Percentiles rank a stretch among this genome's conserved stretches.
These are phyloP conservation scores for Pachymerium ferrugineum DNA, from an alignment of 2,888 invertebrate genomes.

Conservation along the genomic window DNA sequence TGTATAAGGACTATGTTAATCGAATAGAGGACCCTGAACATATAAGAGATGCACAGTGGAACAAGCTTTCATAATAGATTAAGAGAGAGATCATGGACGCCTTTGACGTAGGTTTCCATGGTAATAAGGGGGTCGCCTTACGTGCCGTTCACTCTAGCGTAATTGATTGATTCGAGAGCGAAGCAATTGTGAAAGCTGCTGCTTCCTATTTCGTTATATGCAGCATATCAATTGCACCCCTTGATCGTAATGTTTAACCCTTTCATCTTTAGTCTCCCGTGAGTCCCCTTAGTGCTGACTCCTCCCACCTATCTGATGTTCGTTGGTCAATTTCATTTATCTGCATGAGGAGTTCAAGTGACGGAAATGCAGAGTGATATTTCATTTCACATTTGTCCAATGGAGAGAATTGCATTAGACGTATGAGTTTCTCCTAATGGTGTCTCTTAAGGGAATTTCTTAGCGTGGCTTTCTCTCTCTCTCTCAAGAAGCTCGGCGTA, in stretches of 20 bases:
- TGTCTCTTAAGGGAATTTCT: not conserved
- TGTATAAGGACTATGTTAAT: conserved; percentile 27
- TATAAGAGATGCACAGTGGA: conserved; percentile 15
- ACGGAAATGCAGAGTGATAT: not conserved
- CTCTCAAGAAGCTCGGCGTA: no score
- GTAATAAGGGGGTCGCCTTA: conserved; percentile 15
- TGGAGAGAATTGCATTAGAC: not conserved
- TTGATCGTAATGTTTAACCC: not conserved
- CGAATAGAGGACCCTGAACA: conserved; percentile 17
- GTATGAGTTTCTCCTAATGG: not conserved
- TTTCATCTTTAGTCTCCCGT: not conserved
- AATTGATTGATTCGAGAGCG: conserved; percentile 20
- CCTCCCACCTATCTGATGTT: not conserved
- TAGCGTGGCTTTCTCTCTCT: no score
- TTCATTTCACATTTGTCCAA: not conserved
- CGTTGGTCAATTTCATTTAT: conserved; percentile 11
- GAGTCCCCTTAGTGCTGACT: not conserved
- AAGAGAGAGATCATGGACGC: conserved; percentile 10
- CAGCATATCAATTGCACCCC: conserved; percentile 15
- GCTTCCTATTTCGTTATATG: conserved; percentile 19
- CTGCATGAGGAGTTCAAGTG: not conserved
- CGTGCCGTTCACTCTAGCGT: not conserved
- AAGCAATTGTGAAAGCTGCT: conserved; percentile 16
- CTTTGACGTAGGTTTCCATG: not conserved
- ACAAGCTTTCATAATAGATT: conserved; percentile 27